A percentile compares a stretch with the other conserved stretches of the same genome.
These are phyloP conservation scores for Montipora capricornis DNA, from an alignment of 64 coral and sea anemone species.

Conservation along the genomic window DNA sequence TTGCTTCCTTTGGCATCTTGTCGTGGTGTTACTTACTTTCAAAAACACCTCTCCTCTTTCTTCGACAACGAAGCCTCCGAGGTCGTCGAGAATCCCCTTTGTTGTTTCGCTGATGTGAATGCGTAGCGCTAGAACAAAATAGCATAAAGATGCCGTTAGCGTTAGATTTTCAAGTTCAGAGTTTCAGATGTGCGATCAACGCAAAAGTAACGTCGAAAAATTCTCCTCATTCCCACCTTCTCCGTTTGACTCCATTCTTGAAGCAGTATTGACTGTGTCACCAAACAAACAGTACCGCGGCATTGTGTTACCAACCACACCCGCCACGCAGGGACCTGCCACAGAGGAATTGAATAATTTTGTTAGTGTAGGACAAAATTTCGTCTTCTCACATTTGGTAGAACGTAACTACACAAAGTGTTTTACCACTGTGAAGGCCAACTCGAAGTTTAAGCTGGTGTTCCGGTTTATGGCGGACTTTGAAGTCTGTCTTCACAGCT, in stretches of 20 bases:
- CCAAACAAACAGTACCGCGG: constrained; percentile 97
- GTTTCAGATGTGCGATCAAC: not conserved
- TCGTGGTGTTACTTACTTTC: constrained; percentile 63
- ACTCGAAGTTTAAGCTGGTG: constrained; percentile 93
- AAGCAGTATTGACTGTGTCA: constrained; percentile 96
- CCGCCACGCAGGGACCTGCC: constrained; percentile 93
- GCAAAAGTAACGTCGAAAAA: no score
- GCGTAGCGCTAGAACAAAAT: constrained; percentile 72
- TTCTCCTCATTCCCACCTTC: constrained; percentile 62
- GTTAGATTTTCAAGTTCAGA: not conserved
- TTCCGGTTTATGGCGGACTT: constrained; percentile 91
- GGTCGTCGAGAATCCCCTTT: constrained; percentile 79
- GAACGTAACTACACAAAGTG: no score
- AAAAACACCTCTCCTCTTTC: constrained; percentile 92
- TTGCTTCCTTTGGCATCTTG: no score
- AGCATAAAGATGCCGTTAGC: not conserved
- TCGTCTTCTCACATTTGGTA: no score
- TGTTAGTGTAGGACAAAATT: no score
- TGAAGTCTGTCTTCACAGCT: constrained; percentile 87
- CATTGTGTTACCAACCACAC: constrained; percentile 98
- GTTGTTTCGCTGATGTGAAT: constrained; percentile 94
- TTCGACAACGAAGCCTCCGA: constrained; percentile 86
- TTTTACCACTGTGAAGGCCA: constrained; percentile 93
- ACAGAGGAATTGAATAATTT: not conserved
- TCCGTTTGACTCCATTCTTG: constrained; percentile 98